Base-by-base conservation (phyloP, 1,140 invertebrate genomes). In the Drosophila bifasciata region DNA sequence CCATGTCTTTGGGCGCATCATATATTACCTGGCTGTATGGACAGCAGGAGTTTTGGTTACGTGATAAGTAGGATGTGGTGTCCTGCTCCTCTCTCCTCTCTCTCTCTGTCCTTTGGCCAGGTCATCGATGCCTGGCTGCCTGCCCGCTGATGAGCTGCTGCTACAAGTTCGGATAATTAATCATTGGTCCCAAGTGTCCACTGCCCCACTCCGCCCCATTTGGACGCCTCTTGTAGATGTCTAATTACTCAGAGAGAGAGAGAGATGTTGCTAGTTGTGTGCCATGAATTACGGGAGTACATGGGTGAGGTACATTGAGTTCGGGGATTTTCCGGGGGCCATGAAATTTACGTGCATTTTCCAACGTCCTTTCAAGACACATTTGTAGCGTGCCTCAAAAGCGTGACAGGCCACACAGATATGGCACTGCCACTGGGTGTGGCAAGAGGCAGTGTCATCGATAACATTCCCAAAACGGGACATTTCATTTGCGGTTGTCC, bases 261-360 rank as follows among this genome's bases (percentile, higher is more conserved):
- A n/a, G n/a, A 44, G n/a, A 15, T 44, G 41, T 17, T 44, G 41
- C 41, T 16, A 36, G 32, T 36, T 36, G 32, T 36, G 32, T 36
- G 13, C 32, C 32, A 36, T 36, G 32, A 36, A 13, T 36, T 13
- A 36, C 32, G 32, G 32, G 11, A 13, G 32, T 36, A 36, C 32
- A 36, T 36, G 32, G 32, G 32, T 5, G 32, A n/a, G 32, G 32
- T 36, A 36, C 32, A 5, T 36, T 36, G 32, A 36, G 32, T 36
- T 13, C 32, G 32, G 32, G 4, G 32, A 36, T 75, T 76, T 76
- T 76, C 70, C n/a, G n/a, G n/a, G n/a, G n/a, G n/a, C n/a, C 50
- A 76, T 45, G 40, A 61, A 45, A 75, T 74, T 75, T 55, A 66
- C n/a, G n/a, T n/a, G n/a, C n/a, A 73, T 73, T 64, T 66, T 16